Evolutionary conservation across 1,140 invertebrate species (phyloP).

Genomic region (Eumaeus atala): DNA sequence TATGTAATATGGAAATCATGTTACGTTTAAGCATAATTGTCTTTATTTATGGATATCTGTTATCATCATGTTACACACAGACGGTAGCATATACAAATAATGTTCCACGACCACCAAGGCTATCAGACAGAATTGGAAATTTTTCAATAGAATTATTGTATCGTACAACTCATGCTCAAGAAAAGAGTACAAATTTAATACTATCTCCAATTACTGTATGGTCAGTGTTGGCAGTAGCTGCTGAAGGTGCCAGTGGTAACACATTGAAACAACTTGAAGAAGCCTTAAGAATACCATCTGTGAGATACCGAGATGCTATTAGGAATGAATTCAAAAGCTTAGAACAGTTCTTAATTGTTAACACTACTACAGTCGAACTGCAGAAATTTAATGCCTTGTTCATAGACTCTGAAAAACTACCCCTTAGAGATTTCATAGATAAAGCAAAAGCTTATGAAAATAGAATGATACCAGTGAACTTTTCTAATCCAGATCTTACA

Average conservation of each 20-base stretch:
- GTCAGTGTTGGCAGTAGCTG: constrained; percentile 66
- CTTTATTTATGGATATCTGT: too few relatives aligned
- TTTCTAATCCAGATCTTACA: constrained; percentile 63
- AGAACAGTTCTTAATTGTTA: constrained; percentile 50
- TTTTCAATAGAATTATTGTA: constrained; percentile 61
- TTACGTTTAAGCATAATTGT: too few relatives aligned
- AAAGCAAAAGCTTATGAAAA: constrained; percentile 72
- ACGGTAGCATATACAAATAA: neutral
- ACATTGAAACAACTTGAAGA: constrained; percentile 54
- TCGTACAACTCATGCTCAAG: constrained; percentile 35
- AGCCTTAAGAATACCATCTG: constrained; percentile 42
- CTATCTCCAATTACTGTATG: constrained; percentile 73
- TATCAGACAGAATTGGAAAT: constrained; percentile 56
- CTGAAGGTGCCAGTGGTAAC: constrained; percentile 62
- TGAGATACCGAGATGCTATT: constrained; percentile 31
- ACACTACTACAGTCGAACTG: constrained; percentile 47
- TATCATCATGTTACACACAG: neutral
- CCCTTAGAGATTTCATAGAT: constrained; percentile 46
- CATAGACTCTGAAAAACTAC: constrained; percentile 31
- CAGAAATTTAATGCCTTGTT: constrained; percentile 56
- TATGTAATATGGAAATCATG: neutral
- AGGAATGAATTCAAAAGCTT: constrained; percentile 51
- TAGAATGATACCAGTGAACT: constrained; percentile 76
- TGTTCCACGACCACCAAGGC: constrained; percentile 32
- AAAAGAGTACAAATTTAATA: constrained; percentile 39